Percentiles rank a stretch among this genome's conserved stretches.
Evolutionary conservation across 2,113 vertebrate genomes (phyloP).

Genomic region (Myodes glareolus): DNA sequence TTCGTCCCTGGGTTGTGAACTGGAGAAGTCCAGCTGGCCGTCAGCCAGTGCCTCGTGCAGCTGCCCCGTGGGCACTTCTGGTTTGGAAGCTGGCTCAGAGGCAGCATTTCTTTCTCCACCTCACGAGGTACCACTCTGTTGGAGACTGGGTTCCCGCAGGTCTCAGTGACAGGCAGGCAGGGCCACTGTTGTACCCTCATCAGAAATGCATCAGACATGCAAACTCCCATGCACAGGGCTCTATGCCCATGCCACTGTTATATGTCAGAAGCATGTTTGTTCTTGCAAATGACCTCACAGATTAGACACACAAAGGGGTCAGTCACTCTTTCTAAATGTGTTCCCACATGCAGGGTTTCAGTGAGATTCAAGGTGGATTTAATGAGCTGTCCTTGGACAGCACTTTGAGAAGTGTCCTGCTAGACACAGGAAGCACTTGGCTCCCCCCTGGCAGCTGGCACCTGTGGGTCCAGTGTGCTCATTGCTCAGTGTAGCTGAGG

Average conservation of each 20-base stretch:
- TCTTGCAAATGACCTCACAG: neutral
- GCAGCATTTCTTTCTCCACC: neutral
- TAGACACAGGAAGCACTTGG: neutral
- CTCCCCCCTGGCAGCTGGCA: neutral
- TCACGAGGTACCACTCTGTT: conserved; percentile 54
- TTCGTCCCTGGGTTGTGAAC: conserved; percentile 44
- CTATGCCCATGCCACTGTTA: neutral
- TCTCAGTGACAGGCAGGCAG: neutral
- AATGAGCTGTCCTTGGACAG: neutral
- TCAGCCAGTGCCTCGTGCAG: neutral
- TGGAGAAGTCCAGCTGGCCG: neutral
- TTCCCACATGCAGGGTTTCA: neutral
- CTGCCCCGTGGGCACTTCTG: conserved; percentile 60
- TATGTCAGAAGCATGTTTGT: neutral
- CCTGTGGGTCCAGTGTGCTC: neutral
- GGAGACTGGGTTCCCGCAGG: conserved; percentile 65
- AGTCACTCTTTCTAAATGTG: neutral
- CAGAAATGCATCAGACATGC: neutral
- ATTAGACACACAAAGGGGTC: neutral
- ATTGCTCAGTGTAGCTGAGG: neutral
- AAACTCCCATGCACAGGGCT: neutral
- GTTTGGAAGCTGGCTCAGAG: conserved; percentile 72
- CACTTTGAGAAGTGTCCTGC: neutral
- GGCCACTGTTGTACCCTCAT: neutral
- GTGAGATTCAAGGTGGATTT: neutral